Evolutionary conservation across 2,797 vertebrate species (phyloP).

Genomic region (Borostomias antarcticus): DNA sequence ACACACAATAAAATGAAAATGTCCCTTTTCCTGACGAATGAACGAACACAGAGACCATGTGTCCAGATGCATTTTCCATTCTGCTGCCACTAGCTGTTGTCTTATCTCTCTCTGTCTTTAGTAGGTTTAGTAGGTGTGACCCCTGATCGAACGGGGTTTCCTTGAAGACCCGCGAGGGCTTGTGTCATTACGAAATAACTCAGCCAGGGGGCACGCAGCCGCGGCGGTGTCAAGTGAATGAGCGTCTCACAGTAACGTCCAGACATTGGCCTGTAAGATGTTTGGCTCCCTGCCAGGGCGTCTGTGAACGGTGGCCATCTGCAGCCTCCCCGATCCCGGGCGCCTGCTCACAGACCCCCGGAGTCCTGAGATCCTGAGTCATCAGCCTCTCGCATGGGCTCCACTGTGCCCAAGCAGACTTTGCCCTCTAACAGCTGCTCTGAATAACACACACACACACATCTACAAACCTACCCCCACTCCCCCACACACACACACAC

Average conservation of each 20-base stretch:
- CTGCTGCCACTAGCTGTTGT: too few species aligned
- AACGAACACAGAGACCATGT: too few species aligned
- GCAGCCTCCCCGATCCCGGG: slow-evolving; percentile 40
- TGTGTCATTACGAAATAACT: slow-evolving; percentile 32
- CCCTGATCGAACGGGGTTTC: too few species aligned
- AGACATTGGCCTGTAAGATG: slow-evolving; percentile 49
- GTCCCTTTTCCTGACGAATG: too few species aligned
- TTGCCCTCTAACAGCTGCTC: slow-evolving; percentile 22
- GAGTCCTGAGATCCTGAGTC: slow-evolving; percentile 63
- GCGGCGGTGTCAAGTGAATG: slow-evolving; percentile 48
- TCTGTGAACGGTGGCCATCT: slow-evolving; percentile 53
- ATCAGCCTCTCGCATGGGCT: slow-evolving; percentile 55
- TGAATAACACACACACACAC: neutral
- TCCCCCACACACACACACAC: neutral
- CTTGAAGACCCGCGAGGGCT: too few species aligned
- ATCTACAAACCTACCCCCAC: neutral
- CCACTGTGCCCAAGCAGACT: slow-evolving; percentile 45
- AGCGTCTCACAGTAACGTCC: slow-evolving; percentile 46
- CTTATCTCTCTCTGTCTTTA: too few species aligned
- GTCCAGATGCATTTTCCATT: too few species aligned
- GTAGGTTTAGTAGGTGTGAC: too few species aligned
- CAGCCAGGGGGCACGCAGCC: slow-evolving; percentile 24
- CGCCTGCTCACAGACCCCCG: slow-evolving; percentile 42
- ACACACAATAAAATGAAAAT: neutral
- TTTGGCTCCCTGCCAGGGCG: slow-evolving; percentile 18